Conservation (phyloP, 2,888 invertebrate genomes). For the Nomada goodeniana region DNA sequence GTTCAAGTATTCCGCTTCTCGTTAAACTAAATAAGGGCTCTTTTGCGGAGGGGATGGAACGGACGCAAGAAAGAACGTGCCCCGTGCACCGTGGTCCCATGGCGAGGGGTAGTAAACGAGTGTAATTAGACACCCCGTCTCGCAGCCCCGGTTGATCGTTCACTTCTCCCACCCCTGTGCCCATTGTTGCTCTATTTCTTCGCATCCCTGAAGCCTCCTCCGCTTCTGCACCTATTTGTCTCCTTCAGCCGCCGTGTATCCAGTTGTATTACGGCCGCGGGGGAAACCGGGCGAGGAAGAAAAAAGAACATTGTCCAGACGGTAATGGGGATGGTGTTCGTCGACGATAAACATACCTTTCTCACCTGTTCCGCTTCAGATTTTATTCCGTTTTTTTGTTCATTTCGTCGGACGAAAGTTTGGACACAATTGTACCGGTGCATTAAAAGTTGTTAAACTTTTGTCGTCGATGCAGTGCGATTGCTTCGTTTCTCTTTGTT, state of each 20-base stretch:
- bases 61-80: conserved; percentile 61
- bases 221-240: conserved; percentile 58
- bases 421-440: no score
- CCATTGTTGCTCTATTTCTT: conserved; percentile 51
- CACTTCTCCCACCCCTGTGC: conserved; percentile 31
- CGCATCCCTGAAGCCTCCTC: conserved; percentile 48
- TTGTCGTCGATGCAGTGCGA: no score
- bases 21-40: conserved; percentile 68
- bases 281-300: conserved; percentile 19
- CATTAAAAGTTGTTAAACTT: no score
- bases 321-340: conserved; percentile 61
- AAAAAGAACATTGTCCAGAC: conserved; percentile 60
- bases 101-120: conserved; percentile 72
- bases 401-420: background rate
- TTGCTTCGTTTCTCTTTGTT: no score
- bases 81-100: conserved; percentile 32
- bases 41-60: conserved; percentile 43
- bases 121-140: conserved; percentile 74
- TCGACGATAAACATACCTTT: conserved; percentile 7
- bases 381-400: background rate
- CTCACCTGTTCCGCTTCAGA: background rate
- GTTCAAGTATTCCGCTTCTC: conserved; percentile 65
- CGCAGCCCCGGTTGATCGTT: conserved; percentile 60
- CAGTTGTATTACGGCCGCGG: conserved; percentile 70
- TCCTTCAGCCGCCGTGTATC: conserved; percentile 71